Evolutionary conservation across 2,113 vertebrate species (phyloP).

Genomic region (Urocynchramus pylzowi): DNA sequence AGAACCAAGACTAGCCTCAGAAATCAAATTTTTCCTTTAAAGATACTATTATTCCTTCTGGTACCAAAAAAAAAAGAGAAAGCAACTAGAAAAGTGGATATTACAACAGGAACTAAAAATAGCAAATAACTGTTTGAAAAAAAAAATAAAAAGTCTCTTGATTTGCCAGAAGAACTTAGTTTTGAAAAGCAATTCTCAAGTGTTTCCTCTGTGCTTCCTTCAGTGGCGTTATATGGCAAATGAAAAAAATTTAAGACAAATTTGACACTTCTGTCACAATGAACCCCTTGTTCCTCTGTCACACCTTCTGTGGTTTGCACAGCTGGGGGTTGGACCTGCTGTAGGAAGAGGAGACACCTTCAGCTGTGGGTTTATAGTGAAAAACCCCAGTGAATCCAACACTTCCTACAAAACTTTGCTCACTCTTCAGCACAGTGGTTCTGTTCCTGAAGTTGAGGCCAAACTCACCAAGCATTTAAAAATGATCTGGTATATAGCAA

Average conservation of each 20-base stretch:
- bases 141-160: not conserved
- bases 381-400: not conserved
- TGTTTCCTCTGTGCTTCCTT: not conserved
- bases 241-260: not conserved
- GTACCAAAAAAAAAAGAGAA: not conserved
- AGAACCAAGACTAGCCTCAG: not conserved
- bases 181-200: not conserved
- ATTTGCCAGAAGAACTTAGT: not conserved
- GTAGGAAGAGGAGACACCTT: not conserved
- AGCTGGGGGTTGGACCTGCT: not conserved
- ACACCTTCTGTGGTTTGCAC: not conserved
- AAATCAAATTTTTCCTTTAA: not conserved
- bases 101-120: not conserved
- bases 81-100: not conserved
- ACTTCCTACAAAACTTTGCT: not conserved
- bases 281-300: not conserved
- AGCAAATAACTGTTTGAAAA: not conserved
- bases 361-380: not conserved
- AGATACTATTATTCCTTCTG: not conserved
- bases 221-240: not conserved
- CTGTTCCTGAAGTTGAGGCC: not conserved
- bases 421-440: not conserved
- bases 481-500: not conserved
- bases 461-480: not conserved
- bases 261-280: conserved; percentile 12